These are phyloP conservation scores for Eurystomus gularis DNA, from an alignment of 2,113 vertebrate species.

Conservation along the genomic window DNA sequence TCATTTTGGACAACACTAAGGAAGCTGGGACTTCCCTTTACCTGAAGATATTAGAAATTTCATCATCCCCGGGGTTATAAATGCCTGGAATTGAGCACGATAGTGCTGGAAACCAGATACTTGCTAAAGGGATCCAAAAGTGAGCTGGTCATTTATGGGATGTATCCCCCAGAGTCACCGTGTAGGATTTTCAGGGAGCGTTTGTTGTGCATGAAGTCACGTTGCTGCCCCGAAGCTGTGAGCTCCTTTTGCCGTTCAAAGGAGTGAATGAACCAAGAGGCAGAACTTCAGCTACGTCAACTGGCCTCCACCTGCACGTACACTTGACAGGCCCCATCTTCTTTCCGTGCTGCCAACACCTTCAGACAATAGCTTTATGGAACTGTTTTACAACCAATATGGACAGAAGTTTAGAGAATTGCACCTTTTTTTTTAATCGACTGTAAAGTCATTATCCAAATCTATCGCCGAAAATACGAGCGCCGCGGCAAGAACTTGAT, in stretches of 20 bases:
- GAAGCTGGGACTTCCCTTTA: neutral
- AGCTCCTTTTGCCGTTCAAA: neutral
- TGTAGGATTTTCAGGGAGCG: neutral
- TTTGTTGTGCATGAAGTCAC: neutral
- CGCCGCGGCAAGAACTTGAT: neutral
- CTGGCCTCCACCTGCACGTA: neutral
- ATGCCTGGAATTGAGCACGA: neutral
- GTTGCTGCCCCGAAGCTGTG: no score
- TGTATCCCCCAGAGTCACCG: neutral
- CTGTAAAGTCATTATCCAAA: neutral
- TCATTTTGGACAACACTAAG: neutral
- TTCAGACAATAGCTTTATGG: neutral
- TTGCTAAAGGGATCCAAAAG: neutral
- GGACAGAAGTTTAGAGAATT: neutral
- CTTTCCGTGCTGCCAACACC: neutral
- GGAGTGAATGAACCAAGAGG: neutral
- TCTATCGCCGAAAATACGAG: neutral
- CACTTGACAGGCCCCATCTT: neutral
- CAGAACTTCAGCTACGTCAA: neutral
- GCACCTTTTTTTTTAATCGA: neutral
- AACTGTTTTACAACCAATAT: neutral
- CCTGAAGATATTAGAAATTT: neutral
- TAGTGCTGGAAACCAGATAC: neutral
- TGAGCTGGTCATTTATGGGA: rapidly evolving
- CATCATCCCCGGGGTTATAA: neutral